These are phyloP conservation scores for Xiphorhynchus erythropygius DNA, from an alignment of 2,797 vertebrate species.

Conservation along the genomic window DNA sequence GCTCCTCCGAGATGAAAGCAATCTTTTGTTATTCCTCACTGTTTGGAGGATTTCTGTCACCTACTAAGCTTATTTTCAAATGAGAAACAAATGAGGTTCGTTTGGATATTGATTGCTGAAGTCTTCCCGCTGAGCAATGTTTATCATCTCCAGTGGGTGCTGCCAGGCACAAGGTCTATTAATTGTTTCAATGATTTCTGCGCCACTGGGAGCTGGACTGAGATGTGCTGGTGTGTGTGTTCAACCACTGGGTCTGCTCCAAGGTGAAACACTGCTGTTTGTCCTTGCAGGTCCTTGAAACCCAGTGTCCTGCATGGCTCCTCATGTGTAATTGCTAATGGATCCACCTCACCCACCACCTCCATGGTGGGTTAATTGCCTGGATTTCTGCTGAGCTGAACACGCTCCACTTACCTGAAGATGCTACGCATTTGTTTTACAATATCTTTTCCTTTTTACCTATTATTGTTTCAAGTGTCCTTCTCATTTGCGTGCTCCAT, in stretches of 20 bases:
- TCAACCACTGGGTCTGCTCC: neutral
- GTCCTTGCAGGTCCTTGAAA: constrained; percentile 9
- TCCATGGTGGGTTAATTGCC: neutral
- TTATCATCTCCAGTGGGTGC: constrained; percentile 18
- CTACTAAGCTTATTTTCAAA: neutral
- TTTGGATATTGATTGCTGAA: neutral
- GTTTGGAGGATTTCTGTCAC: neutral
- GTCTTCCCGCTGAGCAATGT: neutral
- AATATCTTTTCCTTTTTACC: neutral
- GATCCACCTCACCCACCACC: neutral
- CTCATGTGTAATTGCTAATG: neutral
- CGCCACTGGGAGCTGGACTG: neutral
- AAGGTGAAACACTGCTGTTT: neutral
- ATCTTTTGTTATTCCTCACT: neutral
- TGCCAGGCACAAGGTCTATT: neutral
- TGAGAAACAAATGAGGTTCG: neutral
- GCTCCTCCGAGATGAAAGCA: neutral
- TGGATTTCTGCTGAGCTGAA: constrained; percentile 27
- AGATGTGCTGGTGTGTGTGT: neutral
- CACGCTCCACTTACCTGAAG: neutral
- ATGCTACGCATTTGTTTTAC: neutral
- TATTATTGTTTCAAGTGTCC: neutral
- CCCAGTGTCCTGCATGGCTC: neutral
- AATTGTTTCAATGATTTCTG: neutral
- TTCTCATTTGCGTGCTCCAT: neutral